phyloP scores from a whole-genome alignment of 2,888 invertebrate species.

The Pyralis farinalis region DNA sequence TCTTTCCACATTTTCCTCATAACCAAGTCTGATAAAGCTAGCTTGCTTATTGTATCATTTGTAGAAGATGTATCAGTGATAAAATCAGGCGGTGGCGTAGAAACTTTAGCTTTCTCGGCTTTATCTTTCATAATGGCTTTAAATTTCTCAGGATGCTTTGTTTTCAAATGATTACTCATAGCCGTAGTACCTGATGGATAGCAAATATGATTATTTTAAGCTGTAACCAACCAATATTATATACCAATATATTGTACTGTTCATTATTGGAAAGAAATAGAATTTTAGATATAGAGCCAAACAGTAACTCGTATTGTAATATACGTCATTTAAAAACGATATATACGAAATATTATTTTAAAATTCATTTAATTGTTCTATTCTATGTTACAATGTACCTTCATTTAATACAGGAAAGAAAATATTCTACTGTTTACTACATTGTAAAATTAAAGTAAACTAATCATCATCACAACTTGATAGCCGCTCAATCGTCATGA shows the following conservation, averaged over 20 bases:
- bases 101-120: neutral
- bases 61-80: neutral
- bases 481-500: too few relatives aligned
- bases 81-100: neutral
- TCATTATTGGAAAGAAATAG: too few relatives aligned
- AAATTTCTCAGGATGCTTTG: conserved; percentile 13
- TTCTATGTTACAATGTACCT: too few relatives aligned
- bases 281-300: too few relatives aligned
- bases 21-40: conserved; percentile 5
- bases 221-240: too few relatives aligned
- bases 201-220: neutral
- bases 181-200: conserved; percentile 10
- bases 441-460: too few relatives aligned
- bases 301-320: too few relatives aligned
- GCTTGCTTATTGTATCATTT: conserved; percentile 1
- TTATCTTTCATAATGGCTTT: neutral
- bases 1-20: conserved; percentile 11
- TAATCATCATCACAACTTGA: too few relatives aligned
- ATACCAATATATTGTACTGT: too few relatives aligned
- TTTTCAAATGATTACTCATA: conserved; percentile 14
- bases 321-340: too few relatives aligned
- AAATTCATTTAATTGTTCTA: neutral
- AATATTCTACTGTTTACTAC: too few relatives aligned
- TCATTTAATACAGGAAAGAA: too few relatives aligned
- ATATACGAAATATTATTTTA: neutral